These are phyloP conservation scores for Caranx melampygus DNA, from an alignment of 2,113 vertebrate species.

Conservation along the genomic window DNA sequence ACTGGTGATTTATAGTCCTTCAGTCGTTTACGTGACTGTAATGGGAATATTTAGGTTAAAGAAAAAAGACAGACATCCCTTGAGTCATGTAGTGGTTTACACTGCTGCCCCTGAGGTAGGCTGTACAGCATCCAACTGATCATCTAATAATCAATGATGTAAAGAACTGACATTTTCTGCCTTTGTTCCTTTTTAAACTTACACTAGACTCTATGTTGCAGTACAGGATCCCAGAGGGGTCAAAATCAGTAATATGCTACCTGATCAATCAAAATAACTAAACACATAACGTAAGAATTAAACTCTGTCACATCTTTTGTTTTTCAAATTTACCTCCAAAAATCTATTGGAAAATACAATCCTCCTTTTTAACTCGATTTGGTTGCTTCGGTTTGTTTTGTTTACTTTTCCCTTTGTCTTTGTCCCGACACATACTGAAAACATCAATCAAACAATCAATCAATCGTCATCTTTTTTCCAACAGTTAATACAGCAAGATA, in stretches of 20 bases:
- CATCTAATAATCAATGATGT: neutral
- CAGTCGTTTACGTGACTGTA: slow-evolving; percentile 42
- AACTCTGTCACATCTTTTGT: no score
- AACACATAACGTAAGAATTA: no score
- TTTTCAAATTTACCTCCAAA: no score
- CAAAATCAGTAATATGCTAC: neutral
- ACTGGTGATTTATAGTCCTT: slow-evolving; percentile 45
- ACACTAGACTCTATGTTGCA: neutral
- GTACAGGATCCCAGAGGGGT: no score
- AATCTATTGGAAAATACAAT: no score
- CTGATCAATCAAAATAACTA: no score
- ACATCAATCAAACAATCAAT: no score
- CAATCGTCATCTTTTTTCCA: no score
- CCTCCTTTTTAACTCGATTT: no score
- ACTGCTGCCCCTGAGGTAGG: slow-evolving; percentile 1
- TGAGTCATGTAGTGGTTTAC: slow-evolving; percentile 11
- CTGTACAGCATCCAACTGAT: neutral
- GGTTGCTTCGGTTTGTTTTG: no score
- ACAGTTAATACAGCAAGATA: no score
- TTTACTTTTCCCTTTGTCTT: neutral
- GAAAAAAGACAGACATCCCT: slow-evolving; percentile 17
- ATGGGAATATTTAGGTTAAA: slow-evolving; percentile 51
- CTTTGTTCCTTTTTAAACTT: neutral
- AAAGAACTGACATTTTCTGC: neutral
- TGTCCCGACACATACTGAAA: no score